Conservation (phyloP, 1,140 invertebrate species). For the Diabrotica undecimpunctata region DNA sequence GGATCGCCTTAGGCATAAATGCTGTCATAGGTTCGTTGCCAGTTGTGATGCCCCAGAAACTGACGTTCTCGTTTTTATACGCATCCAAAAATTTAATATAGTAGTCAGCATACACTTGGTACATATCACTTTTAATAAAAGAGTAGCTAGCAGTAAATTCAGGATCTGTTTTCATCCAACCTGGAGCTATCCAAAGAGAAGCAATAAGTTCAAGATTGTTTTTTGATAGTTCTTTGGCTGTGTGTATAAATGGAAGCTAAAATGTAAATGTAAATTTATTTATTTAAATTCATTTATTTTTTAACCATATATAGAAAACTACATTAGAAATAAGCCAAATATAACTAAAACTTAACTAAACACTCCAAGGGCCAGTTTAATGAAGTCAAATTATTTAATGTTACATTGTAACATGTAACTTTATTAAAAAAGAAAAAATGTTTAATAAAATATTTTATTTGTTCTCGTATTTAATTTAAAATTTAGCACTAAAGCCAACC, state of each 20-base stretch:
- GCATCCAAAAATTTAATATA: constrained; percentile 45
- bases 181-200: constrained; percentile 80
- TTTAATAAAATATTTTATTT: too few species aligned
- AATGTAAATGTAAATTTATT: neutral
- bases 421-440: too few species aligned
- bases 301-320: too few species aligned
- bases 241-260: constrained; percentile 1
- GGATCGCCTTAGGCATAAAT: constrained; percentile 51
- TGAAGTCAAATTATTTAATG: too few species aligned
- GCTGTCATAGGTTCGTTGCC: constrained; percentile 42
- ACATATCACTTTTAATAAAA: constrained; percentile 52
- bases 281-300: too few species aligned
- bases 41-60: constrained; percentile 47
- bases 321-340: too few species aligned
- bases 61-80: constrained; percentile 40
- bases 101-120: constrained; percentile 60
- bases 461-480: too few species aligned
- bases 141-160: constrained; percentile 57
- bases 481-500: too few species aligned
- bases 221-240: constrained; percentile 1
- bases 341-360: too few species aligned
- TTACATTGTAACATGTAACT: too few species aligned
- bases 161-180: constrained; percentile 90
- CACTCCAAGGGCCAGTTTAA: too few species aligned
- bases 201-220: constrained; percentile 46